phyloP scores from a whole-genome alignment of 2,113 vertebrate species.

The Varanus komodoensis region DNA sequence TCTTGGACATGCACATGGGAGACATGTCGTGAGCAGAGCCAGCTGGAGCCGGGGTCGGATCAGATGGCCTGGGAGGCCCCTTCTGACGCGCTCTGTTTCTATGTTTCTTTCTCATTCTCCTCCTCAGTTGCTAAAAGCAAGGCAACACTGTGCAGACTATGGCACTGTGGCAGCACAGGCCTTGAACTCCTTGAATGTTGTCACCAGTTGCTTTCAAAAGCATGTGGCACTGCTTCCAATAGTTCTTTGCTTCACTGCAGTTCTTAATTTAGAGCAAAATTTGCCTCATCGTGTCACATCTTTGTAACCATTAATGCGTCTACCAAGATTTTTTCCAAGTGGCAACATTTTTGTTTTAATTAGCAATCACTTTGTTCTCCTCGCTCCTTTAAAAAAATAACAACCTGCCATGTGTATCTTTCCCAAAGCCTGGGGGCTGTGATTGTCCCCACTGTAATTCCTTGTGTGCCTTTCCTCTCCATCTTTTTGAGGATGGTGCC shows the following conservation, averaged over 20 bases:
- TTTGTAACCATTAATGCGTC: not conserved
- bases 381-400: not conserved
- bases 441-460: not conserved
- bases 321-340: not conserved
- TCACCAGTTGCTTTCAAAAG: not conserved
- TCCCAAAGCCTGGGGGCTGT: not conserved
- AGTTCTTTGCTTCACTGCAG: not conserved
- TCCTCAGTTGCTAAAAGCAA: not conserved
- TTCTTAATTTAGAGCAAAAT: not conserved
- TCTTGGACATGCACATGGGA: not conserved
- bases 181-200: not conserved
- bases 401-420: not conserved
- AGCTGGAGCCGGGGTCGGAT: too few relatives aligned
- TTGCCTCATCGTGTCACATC: not conserved
- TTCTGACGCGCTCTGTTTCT: too few relatives aligned
- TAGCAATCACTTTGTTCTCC: not conserved
- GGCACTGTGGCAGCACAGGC: not conserved
- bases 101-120: too few relatives aligned
- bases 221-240: not conserved
- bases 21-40: too few relatives aligned
- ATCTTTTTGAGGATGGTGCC: not conserved
- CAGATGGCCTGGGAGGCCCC: too few relatives aligned
- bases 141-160: not conserved
- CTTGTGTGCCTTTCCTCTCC: not conserved
- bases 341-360: slow-evolving; percentile 17